These are phyloP conservation scores for Amblyopsis hoosieri DNA, from an alignment of 2,797 vertebrate species.

Conservation along the genomic window DNA sequence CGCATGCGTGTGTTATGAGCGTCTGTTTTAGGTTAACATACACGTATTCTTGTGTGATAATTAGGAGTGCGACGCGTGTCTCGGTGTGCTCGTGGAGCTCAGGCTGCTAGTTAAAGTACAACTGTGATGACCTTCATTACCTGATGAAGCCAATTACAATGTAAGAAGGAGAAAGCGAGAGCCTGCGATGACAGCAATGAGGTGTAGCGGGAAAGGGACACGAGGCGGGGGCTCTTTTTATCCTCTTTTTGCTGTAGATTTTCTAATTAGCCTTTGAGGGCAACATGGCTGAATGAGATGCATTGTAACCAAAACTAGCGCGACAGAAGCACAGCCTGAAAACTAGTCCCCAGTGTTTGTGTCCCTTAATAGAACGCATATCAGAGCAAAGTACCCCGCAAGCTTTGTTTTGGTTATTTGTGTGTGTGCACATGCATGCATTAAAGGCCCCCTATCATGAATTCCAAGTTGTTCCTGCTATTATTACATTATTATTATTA, in stretches of 20 bases:
- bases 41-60: slow-evolving; percentile 68
- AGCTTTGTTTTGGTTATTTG: slow-evolving; percentile 16
- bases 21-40: slow-evolving; percentile 44
- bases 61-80: slow-evolving; percentile 54
- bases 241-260: slow-evolving; percentile 28
- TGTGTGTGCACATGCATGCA: slow-evolving; percentile 4
- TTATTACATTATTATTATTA: too few relatives aligned
- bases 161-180: slow-evolving; percentile 33
- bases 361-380: slow-evolving; percentile 21
- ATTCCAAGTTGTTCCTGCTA: too few relatives aligned
- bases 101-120: slow-evolving; percentile 45
- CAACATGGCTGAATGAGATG: slow-evolving; percentile 14
- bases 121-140: slow-evolving; percentile 72
- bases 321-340: neutral
- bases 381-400: neutral
- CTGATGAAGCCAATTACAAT: slow-evolving; percentile 68
- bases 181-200: slow-evolving; percentile 31
- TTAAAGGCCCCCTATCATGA: too few relatives aligned
- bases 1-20: slow-evolving; percentile 24
- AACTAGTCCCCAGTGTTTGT: neutral
- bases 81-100: slow-evolving; percentile 34
- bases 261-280: slow-evolving; percentile 29
- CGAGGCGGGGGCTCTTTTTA: slow-evolving; percentile 18
- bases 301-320: slow-evolving; percentile 17
- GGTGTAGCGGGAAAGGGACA: slow-evolving; percentile 16